Base-by-base conservation (phyloP, 2,113 vertebrate genomes). In the Setophaga coronata region DNA sequence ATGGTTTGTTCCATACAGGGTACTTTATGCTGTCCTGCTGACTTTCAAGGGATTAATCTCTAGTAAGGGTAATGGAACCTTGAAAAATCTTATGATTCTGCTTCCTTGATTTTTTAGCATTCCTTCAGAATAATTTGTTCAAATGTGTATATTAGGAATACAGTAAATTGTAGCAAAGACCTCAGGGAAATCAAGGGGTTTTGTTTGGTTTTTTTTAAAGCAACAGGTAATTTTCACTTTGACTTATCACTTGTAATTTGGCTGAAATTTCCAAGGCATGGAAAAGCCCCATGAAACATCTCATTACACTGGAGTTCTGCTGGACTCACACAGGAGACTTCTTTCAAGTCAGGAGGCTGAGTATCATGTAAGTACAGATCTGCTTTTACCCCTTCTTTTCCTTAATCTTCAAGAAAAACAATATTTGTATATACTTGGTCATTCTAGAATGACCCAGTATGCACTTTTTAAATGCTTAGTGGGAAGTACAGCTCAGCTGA, bases 391-490 rank as follows among this genome's bases (percentile, higher is more conserved):
- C 34, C 47, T 90, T 62, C 31, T 93, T 40, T 73, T 66, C 65
- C 90, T 87, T 45, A 79, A 33, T 90, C 66, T 95, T 72, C 48
- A n/a, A 89, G 71, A 78, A 93, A 81, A 84, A 36, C 77, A 72
- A 54, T 82, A 54, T 62, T 76, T 50, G 36, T 38, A 23, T 50
- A 45, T 51, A 25, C 81, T 54, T 56, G 47, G 19, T 38, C 65
- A 6, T 81, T 81, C 47, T 65, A 56, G 86, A 93, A 82, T 45
- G 28, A 60, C 24, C 83, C 58, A 9, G 7, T 64, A 24, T n/a
- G 42, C 80, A 31, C 48, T 71, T 84, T 87, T 48, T 65, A 69
- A 81, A 40, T 18, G 54, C 69, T 81, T 26, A 38, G 34, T 64
- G 62, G 48, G 64, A 92, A 87, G 58, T 23, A 28, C 9, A 51